Conservation (phyloP, 2,888 invertebrate species). For the Hypena proboscidalis region DNA sequence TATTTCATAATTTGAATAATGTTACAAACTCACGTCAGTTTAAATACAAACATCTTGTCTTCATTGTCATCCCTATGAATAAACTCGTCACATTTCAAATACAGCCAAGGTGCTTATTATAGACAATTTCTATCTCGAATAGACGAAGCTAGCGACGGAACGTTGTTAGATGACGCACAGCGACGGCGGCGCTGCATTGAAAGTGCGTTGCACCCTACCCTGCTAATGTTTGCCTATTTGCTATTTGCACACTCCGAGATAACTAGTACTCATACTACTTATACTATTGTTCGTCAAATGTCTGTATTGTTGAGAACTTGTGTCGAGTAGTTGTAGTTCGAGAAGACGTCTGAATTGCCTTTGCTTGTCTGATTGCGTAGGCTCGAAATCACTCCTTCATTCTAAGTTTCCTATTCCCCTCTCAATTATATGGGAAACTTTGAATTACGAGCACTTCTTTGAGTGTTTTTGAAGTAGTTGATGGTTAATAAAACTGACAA, state of each 20-base stretch:
- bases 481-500: too few species aligned
- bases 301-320: neutral
- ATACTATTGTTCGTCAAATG: constrained; percentile 39
- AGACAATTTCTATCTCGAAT: constrained; percentile 40
- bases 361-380: too few species aligned
- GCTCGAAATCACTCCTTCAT: too few species aligned
- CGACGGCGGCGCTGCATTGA: constrained; percentile 44
- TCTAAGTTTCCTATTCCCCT: too few species aligned
- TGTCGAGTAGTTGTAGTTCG: too few species aligned
- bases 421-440: too few species aligned
- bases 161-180: constrained; percentile 56
- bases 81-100: constrained; percentile 15
- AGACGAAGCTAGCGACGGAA: constrained; percentile 6
- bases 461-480: too few species aligned
- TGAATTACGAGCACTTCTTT: too few species aligned
- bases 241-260: constrained; percentile 62
- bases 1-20: too few species aligned
- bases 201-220: constrained; percentile 67
- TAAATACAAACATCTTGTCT: neutral
- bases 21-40: too few species aligned
- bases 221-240: constrained; percentile 62
- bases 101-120: constrained; percentile 30
- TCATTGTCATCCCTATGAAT: neutral
- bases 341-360: too few species aligned
- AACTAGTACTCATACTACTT: constrained; percentile 54